phyloP scores from a whole-genome alignment of 2,888 invertebrate genomes.

The Lasioglossum calceatum region DNA sequence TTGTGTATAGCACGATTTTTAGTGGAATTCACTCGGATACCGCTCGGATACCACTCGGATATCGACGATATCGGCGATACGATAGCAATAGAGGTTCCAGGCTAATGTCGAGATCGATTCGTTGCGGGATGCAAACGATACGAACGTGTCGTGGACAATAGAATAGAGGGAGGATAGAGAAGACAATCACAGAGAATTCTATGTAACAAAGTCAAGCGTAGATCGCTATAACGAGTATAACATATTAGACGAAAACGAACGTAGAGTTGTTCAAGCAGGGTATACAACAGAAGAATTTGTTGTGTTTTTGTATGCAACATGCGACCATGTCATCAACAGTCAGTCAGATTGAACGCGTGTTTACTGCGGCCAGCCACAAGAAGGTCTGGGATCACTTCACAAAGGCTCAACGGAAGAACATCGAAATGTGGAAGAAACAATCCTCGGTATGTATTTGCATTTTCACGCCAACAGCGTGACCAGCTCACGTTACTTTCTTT shows the following conservation, averaged over 20 bases:
- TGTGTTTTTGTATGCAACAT: constrained; percentile 85
- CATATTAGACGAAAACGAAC: constrained; percentile 64
- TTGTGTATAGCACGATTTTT: constrained; percentile 18
- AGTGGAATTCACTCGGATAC: constrained; percentile 5
- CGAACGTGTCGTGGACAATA: no score
- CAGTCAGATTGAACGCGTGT: constrained; percentile 99
- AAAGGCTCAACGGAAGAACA: constrained; percentile 99
- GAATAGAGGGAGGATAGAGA: no score
- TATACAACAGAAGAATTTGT: constrained; percentile 84
- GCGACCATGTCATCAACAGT: constrained; percentile 88
- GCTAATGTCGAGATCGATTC: no score
- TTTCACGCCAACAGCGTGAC: constrained; percentile 64
- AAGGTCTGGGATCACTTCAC: constrained; percentile 99
- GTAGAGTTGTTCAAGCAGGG: constrained; percentile 72
- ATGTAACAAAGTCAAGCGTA: constrained; percentile 43
- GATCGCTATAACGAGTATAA: constrained; percentile 57
- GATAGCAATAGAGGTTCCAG: no score
- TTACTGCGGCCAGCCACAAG: constrained; percentile 97
- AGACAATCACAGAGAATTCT: no score
- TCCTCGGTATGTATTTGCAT: constrained; percentile 91
- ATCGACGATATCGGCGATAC: neutral
- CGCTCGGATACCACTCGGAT: neutral
- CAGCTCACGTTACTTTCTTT: constrained; percentile 49
- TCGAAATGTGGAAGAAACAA: constrained; percentile 99
- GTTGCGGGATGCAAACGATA: no score